These are phyloP conservation scores for Anaspis maculata DNA, from an alignment of 2,888 invertebrate species.

Conservation along the genomic window DNA sequence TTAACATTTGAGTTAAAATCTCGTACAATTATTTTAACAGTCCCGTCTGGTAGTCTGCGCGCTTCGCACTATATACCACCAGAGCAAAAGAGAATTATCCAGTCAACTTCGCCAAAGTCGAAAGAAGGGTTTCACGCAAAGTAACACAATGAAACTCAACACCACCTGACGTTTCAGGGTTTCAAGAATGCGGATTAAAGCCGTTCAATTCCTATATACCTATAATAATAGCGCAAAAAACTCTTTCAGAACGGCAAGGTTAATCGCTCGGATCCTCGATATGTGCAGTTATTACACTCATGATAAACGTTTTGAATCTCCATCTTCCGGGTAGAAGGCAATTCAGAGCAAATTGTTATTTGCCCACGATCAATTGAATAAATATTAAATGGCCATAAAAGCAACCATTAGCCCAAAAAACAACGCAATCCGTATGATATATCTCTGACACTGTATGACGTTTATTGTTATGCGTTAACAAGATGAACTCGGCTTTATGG, in stretches of 20 bases:
- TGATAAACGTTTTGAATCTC: no score
- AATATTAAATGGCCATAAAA: slow-evolving; percentile 7
- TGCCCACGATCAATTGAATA: slow-evolving; percentile 11
- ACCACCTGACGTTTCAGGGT: slow-evolving; percentile 12
- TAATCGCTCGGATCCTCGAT: no score
- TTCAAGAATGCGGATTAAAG: slow-evolving; percentile 11
- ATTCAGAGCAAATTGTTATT: slow-evolving; percentile 11
- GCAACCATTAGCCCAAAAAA: slow-evolving; percentile 4
- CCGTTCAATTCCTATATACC: slow-evolving; percentile 5
- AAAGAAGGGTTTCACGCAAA: no score
- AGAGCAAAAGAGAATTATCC: slow-evolving; percentile 17
- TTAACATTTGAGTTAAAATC: slow-evolving; percentile 13
- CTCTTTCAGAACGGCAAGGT: no score
- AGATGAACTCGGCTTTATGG: slow-evolving; percentile 2
- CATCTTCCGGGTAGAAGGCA: no score
- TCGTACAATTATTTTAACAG: slow-evolving; percentile 12
- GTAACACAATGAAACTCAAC: slow-evolving; percentile 9
- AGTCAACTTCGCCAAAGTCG: no score
- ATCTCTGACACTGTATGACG: neutral
- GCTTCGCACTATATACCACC: slow-evolving; percentile 4
- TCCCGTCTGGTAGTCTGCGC: slow-evolving; percentile 5
- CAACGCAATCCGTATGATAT: slow-evolving; percentile 1
- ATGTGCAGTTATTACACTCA: no score
- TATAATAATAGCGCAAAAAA: no score
- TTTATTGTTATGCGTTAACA: slow-evolving; percentile 3